Base-by-base conservation (phyloP, 2,888 invertebrate species). In the Proisotoma minuta region DNA sequence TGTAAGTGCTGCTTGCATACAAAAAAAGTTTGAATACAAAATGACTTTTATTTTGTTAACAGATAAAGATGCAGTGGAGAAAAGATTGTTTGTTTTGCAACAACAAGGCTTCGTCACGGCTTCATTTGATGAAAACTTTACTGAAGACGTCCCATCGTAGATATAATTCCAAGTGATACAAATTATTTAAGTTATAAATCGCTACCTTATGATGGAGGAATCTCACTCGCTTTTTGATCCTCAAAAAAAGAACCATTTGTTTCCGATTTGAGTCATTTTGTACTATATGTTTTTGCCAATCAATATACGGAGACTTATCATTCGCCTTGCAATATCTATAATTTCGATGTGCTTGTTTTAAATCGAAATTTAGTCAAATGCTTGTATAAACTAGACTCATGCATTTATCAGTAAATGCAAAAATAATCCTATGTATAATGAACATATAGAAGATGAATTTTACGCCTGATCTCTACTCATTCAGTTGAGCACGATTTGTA, bases 11-110 rank as follows among this genome's bases (percentile, higher is more conserved):
- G 28, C 24, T 10, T 50, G 18, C 20, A 57, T 12, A n/a, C n/a
- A n/a, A n/a, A n/a, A n/a, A n/a, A n/a, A n/a, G n/a, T n/a, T n/a
- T n/a, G n/a, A n/a, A n/a, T n/a, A n/a, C n/a, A n/a, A 53, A 4
- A 27, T 10, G 5, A 57, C 18, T 24, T 18, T 43, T 34, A 1
- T 34, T 48, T 70, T 20, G 24, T 20, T 81, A 81, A 48, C 82
- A 94, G 96, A 97, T 81, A 94, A 95, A 80, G 91, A 94, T 77
- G 94, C 96, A 57, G 98, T 98, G 58, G 97, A 98, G 79, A 92
- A 91, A 79, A 86, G 98, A 71, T 84, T 98, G 60, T 87, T 84
- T 75, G 86, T 91, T 73, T 82, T 93, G 63, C 89, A 91, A 77
- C 85, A 88, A 76, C 86, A 87, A 78, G 88, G 87, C 59, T 85